Evolutionary conservation across 2,888 invertebrate species (phyloP).

Genomic region (Pheosia tremula): DNA sequence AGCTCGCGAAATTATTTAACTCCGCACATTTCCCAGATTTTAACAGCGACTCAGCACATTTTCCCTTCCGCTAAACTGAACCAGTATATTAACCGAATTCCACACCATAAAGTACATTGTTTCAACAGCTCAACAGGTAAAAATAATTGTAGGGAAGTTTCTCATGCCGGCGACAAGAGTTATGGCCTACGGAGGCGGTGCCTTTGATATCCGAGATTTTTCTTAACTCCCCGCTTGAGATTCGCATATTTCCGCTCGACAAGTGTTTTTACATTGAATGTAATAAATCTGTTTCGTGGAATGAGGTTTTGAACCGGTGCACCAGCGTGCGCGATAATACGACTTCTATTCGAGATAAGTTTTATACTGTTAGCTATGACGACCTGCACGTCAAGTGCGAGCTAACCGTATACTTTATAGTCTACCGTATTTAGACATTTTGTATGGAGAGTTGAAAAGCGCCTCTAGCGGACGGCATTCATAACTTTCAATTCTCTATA

Average conservation of each 20-base stretch:
- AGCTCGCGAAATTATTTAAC: slow-evolving; percentile 41
- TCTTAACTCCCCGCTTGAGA: slow-evolving; percentile 34
- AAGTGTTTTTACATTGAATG: slow-evolving; percentile 50
- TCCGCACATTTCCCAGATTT: slow-evolving; percentile 35
- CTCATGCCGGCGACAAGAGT: slow-evolving; percentile 45
- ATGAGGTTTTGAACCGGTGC: slow-evolving; percentile 41
- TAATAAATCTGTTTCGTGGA: slow-evolving; percentile 55
- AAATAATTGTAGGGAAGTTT: slow-evolving; percentile 54
- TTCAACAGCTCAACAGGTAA: slow-evolving; percentile 63
- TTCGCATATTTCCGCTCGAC: slow-evolving; percentile 51
- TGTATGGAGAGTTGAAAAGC: too few species aligned
- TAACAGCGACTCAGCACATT: slow-evolving; percentile 46
- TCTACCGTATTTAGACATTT: too few species aligned
- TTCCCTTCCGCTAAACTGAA: slow-evolving; percentile 53
- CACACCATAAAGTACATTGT: slow-evolving; percentile 54
- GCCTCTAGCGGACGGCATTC: too few species aligned
- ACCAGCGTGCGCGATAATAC: slow-evolving; percentile 35
- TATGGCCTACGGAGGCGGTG: slow-evolving; percentile 37
- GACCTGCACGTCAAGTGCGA: too few species aligned
- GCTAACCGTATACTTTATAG: too few species aligned
- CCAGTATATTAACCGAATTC: slow-evolving; percentile 58
- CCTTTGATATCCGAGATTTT: slow-evolving; percentile 49
- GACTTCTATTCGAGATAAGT: slow-evolving; percentile 34
- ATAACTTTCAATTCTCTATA: too few species aligned
- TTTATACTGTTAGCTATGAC: neutral